phyloP scores from a whole-genome alignment of 2,797 vertebrate species.

The Enteromius viviparus region DNA sequence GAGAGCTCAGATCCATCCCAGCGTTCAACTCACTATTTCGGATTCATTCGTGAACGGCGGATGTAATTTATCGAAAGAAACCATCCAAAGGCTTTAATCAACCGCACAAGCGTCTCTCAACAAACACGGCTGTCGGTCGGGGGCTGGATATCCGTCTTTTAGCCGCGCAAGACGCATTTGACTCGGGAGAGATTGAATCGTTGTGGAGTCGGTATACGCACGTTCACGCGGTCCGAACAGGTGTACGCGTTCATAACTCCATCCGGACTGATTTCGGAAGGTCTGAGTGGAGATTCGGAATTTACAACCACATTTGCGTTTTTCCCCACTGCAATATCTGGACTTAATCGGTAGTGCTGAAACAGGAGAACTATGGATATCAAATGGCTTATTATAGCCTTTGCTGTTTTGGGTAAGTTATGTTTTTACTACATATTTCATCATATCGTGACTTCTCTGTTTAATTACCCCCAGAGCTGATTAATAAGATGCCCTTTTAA shows the following conservation, averaged over 20 bases:
- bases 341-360: slow-evolving; percentile 47
- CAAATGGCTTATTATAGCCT: slow-evolving; percentile 72
- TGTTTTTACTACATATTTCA: background rate
- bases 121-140: background rate
- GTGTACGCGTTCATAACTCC: slow-evolving; percentile 32
- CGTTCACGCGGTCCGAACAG: slow-evolving; percentile 41
- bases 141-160: slow-evolving; percentile 18
- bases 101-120: background rate
- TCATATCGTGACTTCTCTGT: background rate
- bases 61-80: slow-evolving; percentile 4
- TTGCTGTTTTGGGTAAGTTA: slow-evolving; percentile 77
- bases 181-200: background rate
- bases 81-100: background rate
- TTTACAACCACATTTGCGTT: slow-evolving; percentile 19
- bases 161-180: background rate
- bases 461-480: background rate
- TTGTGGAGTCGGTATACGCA: slow-evolving; percentile 11
- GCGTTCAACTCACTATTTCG: background rate
- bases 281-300: slow-evolving; percentile 2
- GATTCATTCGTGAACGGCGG: slow-evolving; percentile 21
- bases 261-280: slow-evolving; percentile 8
- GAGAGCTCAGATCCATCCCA: slow-evolving; percentile 12
- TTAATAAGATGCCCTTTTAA: background rate
- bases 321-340: background rate
- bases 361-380: slow-evolving; percentile 74